phyloP scores from a whole-genome alignment of 2,113 vertebrate genomes.

The Numenius arquata region DNA sequence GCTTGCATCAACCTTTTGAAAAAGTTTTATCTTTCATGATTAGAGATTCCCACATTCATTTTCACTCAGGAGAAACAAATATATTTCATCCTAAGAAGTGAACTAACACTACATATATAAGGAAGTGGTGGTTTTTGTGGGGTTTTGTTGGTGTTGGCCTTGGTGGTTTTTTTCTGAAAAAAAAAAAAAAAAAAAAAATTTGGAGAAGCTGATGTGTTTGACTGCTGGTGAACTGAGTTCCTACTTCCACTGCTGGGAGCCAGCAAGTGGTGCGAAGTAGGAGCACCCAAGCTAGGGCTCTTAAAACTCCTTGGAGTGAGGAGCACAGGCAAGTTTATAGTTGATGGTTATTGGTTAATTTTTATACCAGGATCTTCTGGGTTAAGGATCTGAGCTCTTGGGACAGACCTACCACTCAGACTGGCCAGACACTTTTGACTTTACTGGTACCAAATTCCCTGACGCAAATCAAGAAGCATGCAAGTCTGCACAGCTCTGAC shows the following conservation, averaged over 20 bases:
- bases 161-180: neutral
- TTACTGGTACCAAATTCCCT: neutral
- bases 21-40: neutral
- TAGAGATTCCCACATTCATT: neutral
- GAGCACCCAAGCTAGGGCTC: neutral
- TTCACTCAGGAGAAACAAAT: neutral
- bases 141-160: neutral
- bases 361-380: neutral
- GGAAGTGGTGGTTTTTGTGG: neutral
- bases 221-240: neutral
- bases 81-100: neutral
- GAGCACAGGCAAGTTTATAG: neutral
- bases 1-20: neutral
- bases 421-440: neutral
- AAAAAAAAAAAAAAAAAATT: neutral
- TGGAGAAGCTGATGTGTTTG: neutral
- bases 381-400: neutral
- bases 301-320: neutral
- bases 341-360: neutral
- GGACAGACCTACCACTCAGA: neutral
- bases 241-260: neutral
- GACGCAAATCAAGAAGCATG: neutral
- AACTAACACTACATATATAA: neutral
- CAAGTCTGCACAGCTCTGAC: neutral
- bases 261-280: neutral